phyloP scores from a whole-genome alignment of 2,113 vertebrate species.

The Poeciliopsis occidentalis region DNA sequence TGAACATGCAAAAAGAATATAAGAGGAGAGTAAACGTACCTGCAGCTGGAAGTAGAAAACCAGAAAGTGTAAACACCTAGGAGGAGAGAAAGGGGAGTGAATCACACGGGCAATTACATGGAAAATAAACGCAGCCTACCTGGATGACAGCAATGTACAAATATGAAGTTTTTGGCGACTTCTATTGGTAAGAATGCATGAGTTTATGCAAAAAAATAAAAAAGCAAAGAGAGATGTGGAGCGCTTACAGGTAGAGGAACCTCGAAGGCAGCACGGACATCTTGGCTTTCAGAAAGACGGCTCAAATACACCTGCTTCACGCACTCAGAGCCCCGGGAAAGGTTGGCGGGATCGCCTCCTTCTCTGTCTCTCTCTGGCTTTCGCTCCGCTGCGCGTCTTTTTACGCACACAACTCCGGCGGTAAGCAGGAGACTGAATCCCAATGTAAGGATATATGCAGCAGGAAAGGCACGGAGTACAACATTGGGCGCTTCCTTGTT shows the following conservation, averaged over 20 bases:
- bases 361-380: slow-evolving; percentile 23
- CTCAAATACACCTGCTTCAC: slow-evolving; percentile 85
- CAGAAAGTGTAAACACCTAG: slow-evolving; percentile 86
- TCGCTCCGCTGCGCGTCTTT: slow-evolving; percentile 65
- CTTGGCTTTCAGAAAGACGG: slow-evolving; percentile 78
- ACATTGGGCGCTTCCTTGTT: slow-evolving; percentile 82
- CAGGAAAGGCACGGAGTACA: slow-evolving; percentile 70
- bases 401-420: slow-evolving; percentile 76
- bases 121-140: slow-evolving; percentile 70
- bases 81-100: slow-evolving; percentile 64
- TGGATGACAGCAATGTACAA: slow-evolving; percentile 59
- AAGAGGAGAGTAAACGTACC: slow-evolving; percentile 69
- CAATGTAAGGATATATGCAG: slow-evolving; percentile 69
- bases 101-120: slow-evolving; percentile 76
- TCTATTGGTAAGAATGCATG: slow-evolving; percentile 84
- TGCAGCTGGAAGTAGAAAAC: slow-evolving; percentile 84
- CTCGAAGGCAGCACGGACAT: slow-evolving; percentile 84
- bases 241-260: slow-evolving; percentile 85
- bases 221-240: slow-evolving; percentile 44
- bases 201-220: slow-evolving; percentile 26
- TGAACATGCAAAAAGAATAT: slow-evolving; percentile 7
- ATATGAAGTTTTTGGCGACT: slow-evolving; percentile 80
- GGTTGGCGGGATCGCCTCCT: slow-evolving; percentile 61
- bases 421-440: slow-evolving; percentile 71
- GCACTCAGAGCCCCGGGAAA: slow-evolving; percentile 71